Base-by-base conservation (phyloP, 2,888 invertebrate genomes). In the Brachyptera putata region DNA sequence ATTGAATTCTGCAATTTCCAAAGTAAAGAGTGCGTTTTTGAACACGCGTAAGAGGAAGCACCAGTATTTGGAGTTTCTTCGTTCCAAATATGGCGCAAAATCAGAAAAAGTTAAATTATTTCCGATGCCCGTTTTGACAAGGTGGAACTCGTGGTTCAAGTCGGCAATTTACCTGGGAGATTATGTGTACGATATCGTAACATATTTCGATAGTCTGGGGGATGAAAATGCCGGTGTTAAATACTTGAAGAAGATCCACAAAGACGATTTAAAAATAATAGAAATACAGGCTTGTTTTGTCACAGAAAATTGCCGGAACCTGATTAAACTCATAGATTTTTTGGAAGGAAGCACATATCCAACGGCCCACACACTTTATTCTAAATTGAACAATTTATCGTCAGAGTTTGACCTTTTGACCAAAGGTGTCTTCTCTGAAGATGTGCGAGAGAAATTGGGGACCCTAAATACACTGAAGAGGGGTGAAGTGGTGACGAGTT, bases 101-200 rank as follows among this genome's bases (percentile, higher is more conserved):
- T 48, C 57, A 1, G 26, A 18, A 9, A 61, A 61, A 61, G 39
- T 43, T 11, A 49, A 50, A 26, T 16, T 59, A 36, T 62, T 62
- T 48, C 62, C 56, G 9, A 53, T 59, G 36, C 62, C 62, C 9
- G 62, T 59, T 14, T 24, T 59, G 34, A 59, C 59, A 7, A 36
- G 59, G 18, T 59, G 62, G 62, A 59, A 59, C 14, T 60, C 48
- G 5, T 62, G 62, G 62, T 56, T 62, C 39, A 39, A 48, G 22
- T 48, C 48, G 46, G 59, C 41, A 11, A 36, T 41, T 7, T 53
- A 58, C 46, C 7, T 61, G 7, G 36, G 26, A 21, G 61, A 61
- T 26, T 49, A 58, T 24, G 18, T 61, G n/a, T 14, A 24, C 18
- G 49, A 58, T 26, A 26, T 50, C 21, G 37, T 24, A 18, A 18